Evolutionary conservation across 2,888 invertebrate species (phyloP).

Genomic region (Pollenia amentaria): DNA sequence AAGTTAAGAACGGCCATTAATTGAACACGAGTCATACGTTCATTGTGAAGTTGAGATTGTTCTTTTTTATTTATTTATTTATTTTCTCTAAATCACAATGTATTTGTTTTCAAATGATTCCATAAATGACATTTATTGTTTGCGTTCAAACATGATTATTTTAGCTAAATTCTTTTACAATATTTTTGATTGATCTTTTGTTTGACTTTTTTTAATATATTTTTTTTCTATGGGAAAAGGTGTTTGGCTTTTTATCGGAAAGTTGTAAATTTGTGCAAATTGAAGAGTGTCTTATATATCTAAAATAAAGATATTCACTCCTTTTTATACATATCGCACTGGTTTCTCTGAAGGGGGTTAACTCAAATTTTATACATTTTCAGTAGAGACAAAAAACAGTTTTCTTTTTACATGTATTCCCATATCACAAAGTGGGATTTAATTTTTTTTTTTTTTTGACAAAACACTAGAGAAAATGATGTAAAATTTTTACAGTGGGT

Average conservation of each 20-base stretch:
- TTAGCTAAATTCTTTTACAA: constrained; percentile 30
- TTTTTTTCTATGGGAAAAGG: constrained; percentile 3
- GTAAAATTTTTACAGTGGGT: no score
- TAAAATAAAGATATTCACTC: no score
- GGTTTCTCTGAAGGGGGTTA: no score
- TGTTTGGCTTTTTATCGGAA: neutral
- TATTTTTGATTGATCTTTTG: constrained; percentile 66
- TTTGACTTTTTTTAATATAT: constrained; percentile 14
- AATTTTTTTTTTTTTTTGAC: no score
- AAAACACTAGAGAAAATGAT: no score
- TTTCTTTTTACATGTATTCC: no score
- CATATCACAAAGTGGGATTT: no score
- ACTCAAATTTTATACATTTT: no score
- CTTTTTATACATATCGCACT: no score
- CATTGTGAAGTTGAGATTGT: constrained; percentile 33
- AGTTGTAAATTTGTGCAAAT: neutral
- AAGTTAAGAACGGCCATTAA: constrained; percentile 70
- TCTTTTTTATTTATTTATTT: constrained; percentile 3
- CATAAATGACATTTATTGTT: constrained; percentile 70
- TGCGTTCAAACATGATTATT: constrained; percentile 37
- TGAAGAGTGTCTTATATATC: neutral
- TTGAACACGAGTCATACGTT: constrained; percentile 71
- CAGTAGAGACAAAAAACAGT: no score
- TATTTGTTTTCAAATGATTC: constrained; percentile 55
- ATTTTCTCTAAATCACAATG: constrained; percentile 48